Conservation (phyloP, 2,888 invertebrate genomes). For the Ennomos fuscantarius region DNA sequence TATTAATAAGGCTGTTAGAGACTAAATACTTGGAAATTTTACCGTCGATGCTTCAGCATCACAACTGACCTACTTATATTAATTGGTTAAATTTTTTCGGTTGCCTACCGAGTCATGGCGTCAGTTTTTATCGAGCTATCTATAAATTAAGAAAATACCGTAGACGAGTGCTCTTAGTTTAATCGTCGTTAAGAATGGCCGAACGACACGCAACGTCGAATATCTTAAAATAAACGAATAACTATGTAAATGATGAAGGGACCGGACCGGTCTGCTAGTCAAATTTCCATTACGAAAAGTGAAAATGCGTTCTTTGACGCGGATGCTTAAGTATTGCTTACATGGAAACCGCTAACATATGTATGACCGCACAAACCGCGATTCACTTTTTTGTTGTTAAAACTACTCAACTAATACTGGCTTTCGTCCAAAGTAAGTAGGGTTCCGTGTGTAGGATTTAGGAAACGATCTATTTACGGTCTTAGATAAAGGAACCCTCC, state of each 20-base stretch:
- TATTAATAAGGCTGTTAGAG: too few relatives aligned
- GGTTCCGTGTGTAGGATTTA: background rate
- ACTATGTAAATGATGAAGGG: slow-evolving; percentile 47
- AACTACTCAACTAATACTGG: slow-evolving; percentile 7
- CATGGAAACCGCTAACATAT: slow-evolving; percentile 9
- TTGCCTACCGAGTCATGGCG: background rate
- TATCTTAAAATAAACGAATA: slow-evolving; percentile 42
- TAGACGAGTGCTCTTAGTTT: slow-evolving; percentile 53
- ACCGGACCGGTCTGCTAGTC: slow-evolving; percentile 53
- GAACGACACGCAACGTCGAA: slow-evolving; percentile 40
- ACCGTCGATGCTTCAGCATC: too few relatives aligned
- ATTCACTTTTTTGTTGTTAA: slow-evolving; percentile 4
- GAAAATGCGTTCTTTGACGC: slow-evolving; percentile 58
- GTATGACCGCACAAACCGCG: background rate
- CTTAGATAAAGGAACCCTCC: too few relatives aligned
- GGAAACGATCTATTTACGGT: too few relatives aligned
- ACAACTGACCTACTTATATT: too few relatives aligned
- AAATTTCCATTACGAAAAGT: slow-evolving; percentile 68
- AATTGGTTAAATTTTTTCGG: too few relatives aligned
- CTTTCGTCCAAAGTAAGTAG: background rate
- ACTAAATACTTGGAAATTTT: too few relatives aligned
- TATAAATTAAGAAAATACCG: slow-evolving; percentile 47
- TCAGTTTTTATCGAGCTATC: slow-evolving; percentile 45
- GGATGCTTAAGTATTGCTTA: slow-evolving; percentile 33
- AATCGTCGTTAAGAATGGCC: slow-evolving; percentile 45